These are phyloP conservation scores for Calameuta filiformis DNA, from an alignment of 2,888 invertebrate genomes.

Conservation along the genomic window DNA sequence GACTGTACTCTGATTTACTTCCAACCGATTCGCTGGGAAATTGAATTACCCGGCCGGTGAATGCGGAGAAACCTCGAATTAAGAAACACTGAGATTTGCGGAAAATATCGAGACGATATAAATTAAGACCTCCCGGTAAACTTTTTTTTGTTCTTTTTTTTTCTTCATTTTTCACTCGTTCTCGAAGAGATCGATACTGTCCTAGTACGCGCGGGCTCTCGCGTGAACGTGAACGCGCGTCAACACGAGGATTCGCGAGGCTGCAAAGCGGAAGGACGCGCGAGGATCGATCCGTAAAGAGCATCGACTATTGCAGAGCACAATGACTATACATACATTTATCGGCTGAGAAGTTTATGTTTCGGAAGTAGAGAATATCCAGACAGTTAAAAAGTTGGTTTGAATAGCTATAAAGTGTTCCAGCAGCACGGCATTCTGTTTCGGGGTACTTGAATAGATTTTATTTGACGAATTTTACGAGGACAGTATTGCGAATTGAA, in stretches of 20 bases:
- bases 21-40: slow-evolving; percentile 59
- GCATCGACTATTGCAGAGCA: no score
- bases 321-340: no score
- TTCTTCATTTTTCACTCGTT: slow-evolving; percentile 18
- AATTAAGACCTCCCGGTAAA: slow-evolving; percentile 49
- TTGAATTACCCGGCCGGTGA: slow-evolving; percentile 54
- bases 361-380: slow-evolving; percentile 46
- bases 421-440: slow-evolving; percentile 49
- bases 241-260: not conserved
- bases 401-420: slow-evolving; percentile 50
- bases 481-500: slow-evolving; percentile 29
- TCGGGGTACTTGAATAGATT: slow-evolving; percentile 43
- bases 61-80: slow-evolving; percentile 54
- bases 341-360: slow-evolving; percentile 37
- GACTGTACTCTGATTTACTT: slow-evolving; percentile 61
- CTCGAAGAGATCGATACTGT: slow-evolving; percentile 29
- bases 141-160: slow-evolving; percentile 23
- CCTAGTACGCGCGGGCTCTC: not conserved
- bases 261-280: no score
- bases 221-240: slow-evolving; percentile 3
- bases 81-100: slow-evolving; percentile 64
- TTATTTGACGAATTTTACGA: slow-evolving; percentile 49
- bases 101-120: slow-evolving; percentile 62
- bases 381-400: slow-evolving; percentile 52
- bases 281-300: no score